Evolutionary conservation across 2,113 vertebrate genomes (phyloP).

Genomic region (Oryzias curvinotus): DNA sequence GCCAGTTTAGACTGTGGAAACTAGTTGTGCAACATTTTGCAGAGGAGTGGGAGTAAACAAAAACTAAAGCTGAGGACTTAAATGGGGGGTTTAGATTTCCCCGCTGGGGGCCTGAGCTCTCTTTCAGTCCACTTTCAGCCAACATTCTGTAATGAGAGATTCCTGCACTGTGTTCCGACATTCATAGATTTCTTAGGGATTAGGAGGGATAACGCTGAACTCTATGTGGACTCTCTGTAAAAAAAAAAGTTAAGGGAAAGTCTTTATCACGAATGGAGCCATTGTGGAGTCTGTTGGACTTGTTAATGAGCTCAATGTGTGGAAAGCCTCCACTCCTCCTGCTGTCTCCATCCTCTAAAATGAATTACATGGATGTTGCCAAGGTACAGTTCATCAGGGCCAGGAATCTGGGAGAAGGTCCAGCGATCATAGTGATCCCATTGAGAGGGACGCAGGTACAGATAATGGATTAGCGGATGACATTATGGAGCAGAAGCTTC

Average conservation of each 20-base stretch:
- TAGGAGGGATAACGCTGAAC: conserved; percentile 18
- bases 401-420: conserved; percentile 38
- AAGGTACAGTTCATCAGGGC: conserved; percentile 55
- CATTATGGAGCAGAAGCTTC: conserved; percentile 22
- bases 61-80: conserved; percentile 56
- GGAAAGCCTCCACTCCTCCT: conserved; percentile 15
- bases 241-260: neutral
- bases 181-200: conserved; percentile 24
- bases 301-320: conserved; percentile 27
- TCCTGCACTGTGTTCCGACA: conserved; percentile 2
- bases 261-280: conserved; percentile 13
- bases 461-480: neutral
- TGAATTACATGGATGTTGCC: conserved; percentile 59
- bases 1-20: conserved; percentile 42
- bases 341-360: conserved; percentile 35
- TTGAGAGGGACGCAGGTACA: no score
- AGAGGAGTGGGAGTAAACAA: conserved; percentile 35
- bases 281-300: conserved; percentile 21
- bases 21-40: conserved; percentile 26
- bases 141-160: conserved; percentile 39
- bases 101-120: conserved; percentile 21
- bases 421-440: no score
- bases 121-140: conserved; percentile 32
- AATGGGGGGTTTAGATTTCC: conserved; percentile 52
- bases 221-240: conserved; percentile 4